These are phyloP conservation scores for Lycodopsis pacificus DNA, from an alignment of 2,797 vertebrate genomes.

Conservation along the genomic window DNA sequence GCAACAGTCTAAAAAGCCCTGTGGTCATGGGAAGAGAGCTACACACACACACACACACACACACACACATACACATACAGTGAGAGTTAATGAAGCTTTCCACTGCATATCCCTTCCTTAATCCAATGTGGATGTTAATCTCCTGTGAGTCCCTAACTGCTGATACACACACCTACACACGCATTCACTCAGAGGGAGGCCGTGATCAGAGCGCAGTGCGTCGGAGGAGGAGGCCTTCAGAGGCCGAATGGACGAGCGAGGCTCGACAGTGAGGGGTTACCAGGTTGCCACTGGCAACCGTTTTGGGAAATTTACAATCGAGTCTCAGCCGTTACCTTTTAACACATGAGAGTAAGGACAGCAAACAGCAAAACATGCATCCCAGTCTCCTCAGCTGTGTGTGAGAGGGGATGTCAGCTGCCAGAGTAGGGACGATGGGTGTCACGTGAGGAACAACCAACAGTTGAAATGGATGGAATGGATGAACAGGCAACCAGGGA, in stretches of 20 bases:
- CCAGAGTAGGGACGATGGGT: not conserved
- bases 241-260: constrained; percentile 33
- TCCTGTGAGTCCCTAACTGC: constrained; percentile 46
- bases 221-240: constrained; percentile 51
- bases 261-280: not conserved
- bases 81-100: constrained; percentile 69
- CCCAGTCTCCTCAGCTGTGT: not conserved
- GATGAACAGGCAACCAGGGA: not conserved
- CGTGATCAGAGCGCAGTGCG: constrained; percentile 47
- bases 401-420: not conserved
- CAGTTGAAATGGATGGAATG: not conserved
- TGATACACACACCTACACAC: constrained; percentile 55
- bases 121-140: constrained; percentile 67
- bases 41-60: constrained; percentile 10
- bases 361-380: not conserved
- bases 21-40: constrained; percentile 32
- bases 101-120: constrained; percentile 51
- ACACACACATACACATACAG: constrained; percentile 18
- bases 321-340: not conserved
- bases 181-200: constrained; percentile 26
- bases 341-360: not conserved
- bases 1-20: constrained; percentile 53
- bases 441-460: not conserved
- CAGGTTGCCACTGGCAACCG: not conserved
- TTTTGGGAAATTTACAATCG: not conserved